Base-by-base conservation (phyloP, 2,797 vertebrate genomes). In the Amblyopsis hoosieri region DNA sequence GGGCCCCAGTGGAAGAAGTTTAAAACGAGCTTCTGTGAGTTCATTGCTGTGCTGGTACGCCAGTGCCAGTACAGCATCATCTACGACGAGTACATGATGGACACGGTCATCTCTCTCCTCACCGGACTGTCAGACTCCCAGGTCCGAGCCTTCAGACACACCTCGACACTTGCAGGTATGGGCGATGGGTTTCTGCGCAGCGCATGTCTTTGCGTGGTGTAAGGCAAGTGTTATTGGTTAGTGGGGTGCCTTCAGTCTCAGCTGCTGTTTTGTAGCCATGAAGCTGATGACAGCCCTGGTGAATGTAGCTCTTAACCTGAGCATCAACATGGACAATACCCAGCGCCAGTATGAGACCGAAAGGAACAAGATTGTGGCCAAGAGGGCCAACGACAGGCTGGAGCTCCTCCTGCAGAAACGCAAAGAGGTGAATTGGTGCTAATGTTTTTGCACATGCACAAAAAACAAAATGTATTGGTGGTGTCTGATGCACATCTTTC, bases 21-120 rank as follows among this genome's bases (percentile, higher is more conserved):
- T 87, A 99, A 98, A 78, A 94, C 95, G 76, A 99, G 95, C 86
- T 99, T 99, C 89, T 99, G 97, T 91, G 98, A 99, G 94, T 99
- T 99, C 87, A 99, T 99, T 85, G 91, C 94, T 0, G 97, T 98
- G 11, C 92, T 99, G 49, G 97, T 99, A 70, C 95, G 98, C 69
- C 98, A 99, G 67, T 99, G 98, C 91, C 98, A 99, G 57, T 99
- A 99, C 85, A 99, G 98, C 90, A 99, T 99, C 92, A 99, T 99
- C 92, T 99, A 99, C 85, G 98, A 99, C 85, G 98, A 99, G 51
- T 99, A 99, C 85, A 99, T 99, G 97, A 99, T 99, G 98, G 98
- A 99, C 79, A 99, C 97, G 1, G 94, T 99, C 75, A 99, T 99
- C 90, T 99, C 98, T 53, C 95, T 99, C 75, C 96, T 99, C 57